Percentiles rank a stretch among this genome's conserved stretches.
phyloP scores from a whole-genome alignment of 1,140 invertebrate species.

The Metopolophium dirhodum region DNA sequence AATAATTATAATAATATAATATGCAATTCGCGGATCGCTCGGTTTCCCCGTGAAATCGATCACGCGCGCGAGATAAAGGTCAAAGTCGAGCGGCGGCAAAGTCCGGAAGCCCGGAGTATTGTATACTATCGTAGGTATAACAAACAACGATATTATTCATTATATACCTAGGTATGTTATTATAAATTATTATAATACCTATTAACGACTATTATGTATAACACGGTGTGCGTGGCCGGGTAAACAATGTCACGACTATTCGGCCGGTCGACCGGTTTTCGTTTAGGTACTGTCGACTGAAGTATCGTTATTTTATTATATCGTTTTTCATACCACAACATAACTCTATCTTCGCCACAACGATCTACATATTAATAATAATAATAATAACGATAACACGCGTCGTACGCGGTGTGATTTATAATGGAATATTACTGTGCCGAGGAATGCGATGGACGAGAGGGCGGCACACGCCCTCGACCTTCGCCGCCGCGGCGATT shows the following conservation, averaged over 20 bases:
- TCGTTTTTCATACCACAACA: not conserved
- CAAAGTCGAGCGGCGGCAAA: not conserved
- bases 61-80: not conserved
- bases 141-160: too few species aligned
- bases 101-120: not conserved
- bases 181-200: not conserved
- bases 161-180: not conserved
- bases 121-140: too few species aligned
- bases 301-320: not conserved
- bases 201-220: not conserved
- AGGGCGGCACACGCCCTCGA: not conserved
- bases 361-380: not conserved
- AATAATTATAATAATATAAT: not conserved
- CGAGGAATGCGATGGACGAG: not conserved
- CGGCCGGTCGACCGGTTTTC: not conserved
- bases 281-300: not conserved
- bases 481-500: not conserved
- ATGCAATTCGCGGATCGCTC: not conserved
- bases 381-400: too few species aligned
- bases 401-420: too few species aligned
- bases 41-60: not conserved
- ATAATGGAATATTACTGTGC: too few species aligned
- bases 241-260: not conserved
- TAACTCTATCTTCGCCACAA: not conserved
- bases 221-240: not conserved